These are phyloP conservation scores for Aphidius gifuensis DNA, from an alignment of 1,140 invertebrate genomes.

Conservation along the genomic window DNA sequence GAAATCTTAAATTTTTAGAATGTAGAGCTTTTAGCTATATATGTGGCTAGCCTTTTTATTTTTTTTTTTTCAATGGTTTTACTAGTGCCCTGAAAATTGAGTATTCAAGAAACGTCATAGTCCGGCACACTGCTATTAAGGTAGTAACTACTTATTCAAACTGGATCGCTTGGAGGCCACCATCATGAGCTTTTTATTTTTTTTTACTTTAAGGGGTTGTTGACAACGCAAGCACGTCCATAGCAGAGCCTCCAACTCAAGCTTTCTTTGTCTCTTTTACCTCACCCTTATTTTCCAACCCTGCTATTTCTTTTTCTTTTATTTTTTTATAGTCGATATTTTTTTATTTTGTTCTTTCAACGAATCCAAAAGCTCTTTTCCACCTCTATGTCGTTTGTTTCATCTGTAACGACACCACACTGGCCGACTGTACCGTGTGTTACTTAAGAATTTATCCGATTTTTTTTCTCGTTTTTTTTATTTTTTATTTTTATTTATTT, in stretches of 20 bases:
- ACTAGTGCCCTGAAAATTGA: conserved; percentile 30
- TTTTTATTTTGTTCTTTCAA: too few relatives aligned
- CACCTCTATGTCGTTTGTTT: background rate
- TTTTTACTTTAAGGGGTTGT: conserved; percentile 27
- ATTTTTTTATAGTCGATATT: too few relatives aligned
- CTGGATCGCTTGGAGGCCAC: conserved; percentile 36
- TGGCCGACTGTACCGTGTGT: conserved; percentile 10
- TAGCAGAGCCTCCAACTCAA: conserved; percentile 21
- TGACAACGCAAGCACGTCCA: conserved; percentile 48
- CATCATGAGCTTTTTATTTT: conserved; percentile 9
- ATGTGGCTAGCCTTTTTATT: background rate
- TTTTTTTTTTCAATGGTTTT: background rate
- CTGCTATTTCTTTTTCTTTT: background rate
- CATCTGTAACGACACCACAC: conserved; percentile 15
- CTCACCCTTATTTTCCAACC: conserved; percentile 9
- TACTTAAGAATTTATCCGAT: conserved; percentile 13
- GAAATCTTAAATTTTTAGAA: conserved; percentile 11
- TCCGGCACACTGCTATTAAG: conserved; percentile 46
- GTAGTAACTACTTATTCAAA: conserved; percentile 54
- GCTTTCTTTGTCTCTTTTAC: conserved; percentile 21
- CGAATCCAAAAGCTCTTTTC: too few relatives aligned
- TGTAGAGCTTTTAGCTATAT: conserved; percentile 2
- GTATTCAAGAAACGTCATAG: conserved; percentile 47
- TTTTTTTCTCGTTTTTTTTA: background rate
- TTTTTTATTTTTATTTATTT: conserved; percentile 5